These are phyloP conservation scores for Natrix natrix DNA, from an alignment of 2,797 vertebrate species.

Conservation along the genomic window DNA sequence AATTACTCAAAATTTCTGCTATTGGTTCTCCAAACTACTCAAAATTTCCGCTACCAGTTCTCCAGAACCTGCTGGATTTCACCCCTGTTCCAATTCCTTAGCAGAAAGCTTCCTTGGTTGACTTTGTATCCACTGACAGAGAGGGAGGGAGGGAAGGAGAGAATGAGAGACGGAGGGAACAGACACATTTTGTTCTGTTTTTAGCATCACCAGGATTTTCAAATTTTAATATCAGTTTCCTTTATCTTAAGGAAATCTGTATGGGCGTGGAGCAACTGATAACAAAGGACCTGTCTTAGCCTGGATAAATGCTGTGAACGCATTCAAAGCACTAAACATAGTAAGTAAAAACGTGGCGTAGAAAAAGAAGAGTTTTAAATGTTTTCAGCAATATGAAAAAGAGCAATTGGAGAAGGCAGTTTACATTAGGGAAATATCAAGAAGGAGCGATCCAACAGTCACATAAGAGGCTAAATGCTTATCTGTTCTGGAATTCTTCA, in stretches of 20 bases:
- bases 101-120: neutral
- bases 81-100: too few species aligned
- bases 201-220: neutral
- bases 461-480: neutral
- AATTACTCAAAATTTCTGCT: too few species aligned
- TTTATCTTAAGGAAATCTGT: slow-evolving; percentile 82
- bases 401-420: too few species aligned
- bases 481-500: neutral
- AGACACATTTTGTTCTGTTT: neutral
- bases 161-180: rapidly evolving
- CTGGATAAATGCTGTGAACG: slow-evolving; percentile 85
- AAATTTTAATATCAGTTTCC: slow-evolving; percentile 19
- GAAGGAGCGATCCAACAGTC: neutral
- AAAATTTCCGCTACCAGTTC: too few species aligned
- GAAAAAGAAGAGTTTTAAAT: neutral
- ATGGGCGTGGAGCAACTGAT: slow-evolving; percentile 87
- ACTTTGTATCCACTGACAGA: neutral
- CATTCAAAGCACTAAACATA: slow-evolving; percentile 78
- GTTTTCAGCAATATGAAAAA: neutral
- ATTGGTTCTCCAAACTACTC: too few species aligned
- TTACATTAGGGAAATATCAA: neutral
- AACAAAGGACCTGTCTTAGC: slow-evolving; percentile 92
- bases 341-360: slow-evolving; percentile 67
- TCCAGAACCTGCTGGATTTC: too few species aligned
- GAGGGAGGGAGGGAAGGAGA: neutral